These are phyloP conservation scores for Nomada flava DNA, from an alignment of 2,888 invertebrate species.

Conservation along the genomic window DNA sequence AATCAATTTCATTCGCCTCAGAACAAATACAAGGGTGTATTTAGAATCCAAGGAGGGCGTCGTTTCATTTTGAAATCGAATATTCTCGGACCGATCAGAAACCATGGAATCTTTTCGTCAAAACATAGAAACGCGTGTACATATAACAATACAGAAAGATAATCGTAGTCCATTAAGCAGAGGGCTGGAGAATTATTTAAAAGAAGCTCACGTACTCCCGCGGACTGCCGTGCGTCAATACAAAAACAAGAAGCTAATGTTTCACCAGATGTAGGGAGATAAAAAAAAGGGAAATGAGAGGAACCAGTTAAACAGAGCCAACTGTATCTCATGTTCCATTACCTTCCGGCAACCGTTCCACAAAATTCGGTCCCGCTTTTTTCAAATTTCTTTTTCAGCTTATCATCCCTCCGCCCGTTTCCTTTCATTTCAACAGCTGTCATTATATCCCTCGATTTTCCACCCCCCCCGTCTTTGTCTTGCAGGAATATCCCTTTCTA, in stretches of 20 bases:
- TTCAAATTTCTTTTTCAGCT: constrained; percentile 1
- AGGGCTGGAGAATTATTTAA: not conserved
- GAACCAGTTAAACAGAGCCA: not conserved
- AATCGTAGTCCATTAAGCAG: not conserved
- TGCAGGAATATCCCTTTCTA: too few species aligned
- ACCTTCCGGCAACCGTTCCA: not conserved
- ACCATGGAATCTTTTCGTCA: not conserved
- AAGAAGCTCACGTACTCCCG: not conserved
- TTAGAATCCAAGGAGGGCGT: too few species aligned
- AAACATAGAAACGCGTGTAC: not conserved
- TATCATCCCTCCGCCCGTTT: constrained; percentile 42
- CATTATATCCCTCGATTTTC: constrained; percentile 42
- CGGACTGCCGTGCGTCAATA: not conserved
- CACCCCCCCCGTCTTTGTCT: not conserved
- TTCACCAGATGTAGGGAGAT: not conserved
- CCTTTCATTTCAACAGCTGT: constrained; percentile 46
- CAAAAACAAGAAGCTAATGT: constrained; percentile 7
- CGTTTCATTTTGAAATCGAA: too few species aligned
- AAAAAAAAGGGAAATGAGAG: not conserved
- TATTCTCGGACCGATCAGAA: not conserved
- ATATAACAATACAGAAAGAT: not conserved
- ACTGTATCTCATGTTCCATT: constrained; percentile 8
- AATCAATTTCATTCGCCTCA: not conserved
- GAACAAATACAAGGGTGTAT: not conserved
- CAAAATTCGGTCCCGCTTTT: constrained; percentile 5